A percentile compares a stretch with the other conserved stretches of the same genome.
These are phyloP conservation scores for Chaetogeoica ovagalla DNA, from an alignment of 2,888 invertebrate genomes.

Conservation along the genomic window DNA sequence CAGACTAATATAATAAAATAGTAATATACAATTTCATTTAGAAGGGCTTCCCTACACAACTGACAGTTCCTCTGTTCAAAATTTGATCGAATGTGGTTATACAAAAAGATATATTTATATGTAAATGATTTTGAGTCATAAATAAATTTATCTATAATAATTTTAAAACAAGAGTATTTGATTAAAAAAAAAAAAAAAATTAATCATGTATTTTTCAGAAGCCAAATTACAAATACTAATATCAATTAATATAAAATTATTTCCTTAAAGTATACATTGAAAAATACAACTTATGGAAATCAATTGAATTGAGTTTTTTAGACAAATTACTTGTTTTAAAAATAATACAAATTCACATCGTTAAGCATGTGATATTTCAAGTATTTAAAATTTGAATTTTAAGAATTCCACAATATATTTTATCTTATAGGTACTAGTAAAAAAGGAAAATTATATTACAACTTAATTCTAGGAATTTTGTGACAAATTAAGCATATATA, in stretches of 20 bases:
- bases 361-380: background rate
- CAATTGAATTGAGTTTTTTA: background rate
- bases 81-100: no score
- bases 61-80: no score
- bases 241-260: constrained; percentile 32
- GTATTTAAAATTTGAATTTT: background rate
- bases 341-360: background rate
- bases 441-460: constrained; percentile 23
- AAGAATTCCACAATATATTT: background rate
- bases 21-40: no score
- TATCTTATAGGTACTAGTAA: constrained; percentile 7
- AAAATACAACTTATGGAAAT: constrained; percentile 25
- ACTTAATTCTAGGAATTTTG: background rate
- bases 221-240: constrained; percentile 35
- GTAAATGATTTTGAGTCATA: no score
- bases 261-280: constrained; percentile 36
- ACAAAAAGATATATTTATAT: no score
- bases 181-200: constrained; percentile 22
- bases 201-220: constrained; percentile 22
- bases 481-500: constrained; percentile 2
- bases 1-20: no score
- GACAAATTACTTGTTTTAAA: background rate
- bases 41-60: no score
- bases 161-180: background rate
- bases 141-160: background rate